phyloP scores from a whole-genome alignment of 1,140 invertebrate genomes.

The Venturia canescens region DNA sequence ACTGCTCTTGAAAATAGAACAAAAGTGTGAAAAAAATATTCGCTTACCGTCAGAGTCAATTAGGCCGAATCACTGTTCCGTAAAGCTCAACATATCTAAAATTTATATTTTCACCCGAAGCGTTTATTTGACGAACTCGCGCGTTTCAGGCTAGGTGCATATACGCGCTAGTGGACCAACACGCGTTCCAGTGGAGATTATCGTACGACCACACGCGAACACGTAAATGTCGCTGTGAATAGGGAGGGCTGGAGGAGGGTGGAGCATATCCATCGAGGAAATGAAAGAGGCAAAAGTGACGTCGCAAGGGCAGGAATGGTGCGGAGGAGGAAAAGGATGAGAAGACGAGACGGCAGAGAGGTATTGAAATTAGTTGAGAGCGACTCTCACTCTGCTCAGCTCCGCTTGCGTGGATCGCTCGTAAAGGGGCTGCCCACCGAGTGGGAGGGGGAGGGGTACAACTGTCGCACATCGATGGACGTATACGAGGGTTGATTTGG shows the following conservation, averaged over 20 bases:
- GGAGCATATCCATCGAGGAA: neutral
- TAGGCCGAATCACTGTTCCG: too few species aligned
- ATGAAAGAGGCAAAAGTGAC: neutral
- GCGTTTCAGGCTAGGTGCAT: neutral
- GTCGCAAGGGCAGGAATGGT: neutral
- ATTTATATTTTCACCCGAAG: too few species aligned
- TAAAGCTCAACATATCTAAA: too few species aligned
- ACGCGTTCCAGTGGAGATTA: neutral
- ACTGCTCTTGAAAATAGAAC: too few species aligned
- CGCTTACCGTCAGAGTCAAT: too few species aligned
- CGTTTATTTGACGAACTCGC: neutral
- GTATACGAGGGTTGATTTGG: conserved; percentile 44
- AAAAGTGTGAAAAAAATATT: too few species aligned
- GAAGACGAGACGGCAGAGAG: conserved; percentile 48
- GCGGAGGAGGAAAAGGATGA: neutral
- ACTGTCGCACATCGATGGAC: neutral
- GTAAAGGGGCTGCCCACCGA: conserved; percentile 36
- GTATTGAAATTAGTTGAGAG: conserved; percentile 68
- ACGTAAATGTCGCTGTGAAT: neutral
- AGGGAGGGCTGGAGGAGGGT: neutral
- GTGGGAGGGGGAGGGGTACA: conserved; percentile 36
- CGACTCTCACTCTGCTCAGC: conserved; percentile 41
- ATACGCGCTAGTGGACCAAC: too few species aligned
- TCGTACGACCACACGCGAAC: neutral
- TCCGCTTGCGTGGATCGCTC: conserved; percentile 51